Percentiles rank a stretch among this genome's conserved stretches.
phyloP scores from a whole-genome alignment of 2,113 vertebrate species.

The Labrus mixtus region DNA sequence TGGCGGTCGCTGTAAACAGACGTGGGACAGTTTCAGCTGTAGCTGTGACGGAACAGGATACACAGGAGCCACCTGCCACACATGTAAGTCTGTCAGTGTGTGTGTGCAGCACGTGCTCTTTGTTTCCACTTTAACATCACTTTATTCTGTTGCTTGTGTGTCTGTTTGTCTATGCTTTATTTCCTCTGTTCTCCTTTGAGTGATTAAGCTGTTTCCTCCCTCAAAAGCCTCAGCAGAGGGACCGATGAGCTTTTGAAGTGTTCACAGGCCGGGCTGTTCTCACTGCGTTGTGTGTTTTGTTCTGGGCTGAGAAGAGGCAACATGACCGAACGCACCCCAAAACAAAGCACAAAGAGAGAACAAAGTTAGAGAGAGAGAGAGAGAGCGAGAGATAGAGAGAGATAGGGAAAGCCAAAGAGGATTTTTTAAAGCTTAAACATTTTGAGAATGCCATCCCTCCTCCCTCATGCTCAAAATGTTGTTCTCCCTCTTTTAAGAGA shows the following conservation, averaged over 20 bases:
- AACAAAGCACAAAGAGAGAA: slow-evolving; percentile 38
- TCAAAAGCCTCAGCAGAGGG: slow-evolving; percentile 49
- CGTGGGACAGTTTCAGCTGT: slow-evolving; percentile 96
- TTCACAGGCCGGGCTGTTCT: slow-evolving; percentile 41
- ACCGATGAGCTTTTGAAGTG: slow-evolving; percentile 68
- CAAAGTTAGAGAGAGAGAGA: slow-evolving; percentile 13
- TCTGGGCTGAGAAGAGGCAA: slow-evolving; percentile 47
- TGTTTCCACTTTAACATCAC: background rate
- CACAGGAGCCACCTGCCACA: slow-evolving; percentile 96
- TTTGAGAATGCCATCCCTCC: slow-evolving; percentile 38
- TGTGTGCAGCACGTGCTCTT: background rate
- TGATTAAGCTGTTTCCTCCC: slow-evolving; percentile 52
- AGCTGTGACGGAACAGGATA: slow-evolving; percentile 94
- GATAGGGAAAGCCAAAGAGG: background rate
- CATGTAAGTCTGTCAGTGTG: slow-evolving; percentile 85
- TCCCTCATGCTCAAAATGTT: slow-evolving; percentile 41
- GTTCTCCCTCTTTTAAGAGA: slow-evolving; percentile 29
- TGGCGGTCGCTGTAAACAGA: slow-evolving; percentile 93
- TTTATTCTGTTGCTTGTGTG: slow-evolving; percentile 1
- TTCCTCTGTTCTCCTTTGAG: slow-evolving; percentile 46
- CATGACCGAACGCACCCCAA: slow-evolving; percentile 6
- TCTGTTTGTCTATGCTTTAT: background rate
- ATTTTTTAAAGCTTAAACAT: slow-evolving; percentile 35
- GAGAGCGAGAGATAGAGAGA: background rate
- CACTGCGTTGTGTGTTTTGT: slow-evolving; percentile 41